Conservation (phyloP, 1,140 invertebrate species). For the Mercenaria mercenaria region DNA sequence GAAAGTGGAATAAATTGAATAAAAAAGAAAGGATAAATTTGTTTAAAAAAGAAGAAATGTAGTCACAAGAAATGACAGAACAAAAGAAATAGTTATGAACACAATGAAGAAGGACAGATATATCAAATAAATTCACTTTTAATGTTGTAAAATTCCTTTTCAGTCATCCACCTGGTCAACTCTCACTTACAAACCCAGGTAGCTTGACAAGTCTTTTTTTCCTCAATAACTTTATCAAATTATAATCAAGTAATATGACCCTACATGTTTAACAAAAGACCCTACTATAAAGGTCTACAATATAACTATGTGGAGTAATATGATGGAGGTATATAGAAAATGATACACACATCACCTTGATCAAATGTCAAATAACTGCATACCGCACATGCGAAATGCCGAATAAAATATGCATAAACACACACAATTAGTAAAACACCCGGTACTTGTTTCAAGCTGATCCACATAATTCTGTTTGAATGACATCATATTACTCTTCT, state of each 20-base stretch:
- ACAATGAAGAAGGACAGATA: no score
- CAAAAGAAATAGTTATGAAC: no score
- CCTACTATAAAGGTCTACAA: neutral
- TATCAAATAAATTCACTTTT: no score
- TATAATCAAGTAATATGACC: constrained; percentile 17
- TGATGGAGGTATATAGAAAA: neutral
- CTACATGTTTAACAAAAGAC: neutral
- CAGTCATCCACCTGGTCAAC: neutral
- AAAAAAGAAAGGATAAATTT: no score
- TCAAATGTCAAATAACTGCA: constrained; percentile 13
- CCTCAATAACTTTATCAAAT: constrained; percentile 7
- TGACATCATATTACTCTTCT: no score
- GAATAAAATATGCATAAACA: neutral
- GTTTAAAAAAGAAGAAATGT: no score
- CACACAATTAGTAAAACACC: neutral
- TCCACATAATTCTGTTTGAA: no score
- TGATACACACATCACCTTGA: neutral
- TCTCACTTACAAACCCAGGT: neutral
- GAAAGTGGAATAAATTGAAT: no score
- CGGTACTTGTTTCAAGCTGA: no score
- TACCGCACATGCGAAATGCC: neutral
- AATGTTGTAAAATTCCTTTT: no score
- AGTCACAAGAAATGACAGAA: no score
- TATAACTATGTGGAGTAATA: neutral
- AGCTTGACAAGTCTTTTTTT: neutral